phyloP scores from a whole-genome alignment of 2,113 vertebrate genomes.

The Dicerorhinus sumatrensis region DNA sequence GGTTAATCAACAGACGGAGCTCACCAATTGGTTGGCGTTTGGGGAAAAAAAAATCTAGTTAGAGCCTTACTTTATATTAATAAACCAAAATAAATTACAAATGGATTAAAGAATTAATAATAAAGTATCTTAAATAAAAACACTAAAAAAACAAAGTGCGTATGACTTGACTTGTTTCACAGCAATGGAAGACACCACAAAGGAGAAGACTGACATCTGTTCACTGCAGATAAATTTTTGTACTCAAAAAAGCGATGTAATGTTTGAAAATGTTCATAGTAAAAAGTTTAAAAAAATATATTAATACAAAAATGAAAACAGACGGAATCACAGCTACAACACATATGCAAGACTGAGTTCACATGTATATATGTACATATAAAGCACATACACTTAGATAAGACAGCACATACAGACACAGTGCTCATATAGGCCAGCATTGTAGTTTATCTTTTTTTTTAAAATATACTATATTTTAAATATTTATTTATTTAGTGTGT shows the following conservation, averaged over 20 bases:
- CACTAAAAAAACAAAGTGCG: background rate
- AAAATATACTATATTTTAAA: too few relatives aligned
- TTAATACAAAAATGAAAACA: background rate
- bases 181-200: background rate
- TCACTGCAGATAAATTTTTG: background rate
- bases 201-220: background rate
- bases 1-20: background rate
- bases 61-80: background rate
- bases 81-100: conserved; percentile 26
- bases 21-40: background rate
- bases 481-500: too few relatives aligned
- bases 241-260: background rate
- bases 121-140: conserved; percentile 17
- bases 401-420: accelerated
- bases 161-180: background rate
- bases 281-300: background rate
- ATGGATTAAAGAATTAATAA: background rate
- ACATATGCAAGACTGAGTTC: background rate
- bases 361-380: accelerated
- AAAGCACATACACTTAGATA: background rate
- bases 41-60: background rate
- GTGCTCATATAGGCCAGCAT: background rate
- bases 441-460: background rate
- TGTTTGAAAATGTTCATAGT: background rate
- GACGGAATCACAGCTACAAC: background rate